phyloP scores from a whole-genome alignment of 2,113 vertebrate species.

The Rhinopomastus cyanomelas region DNA sequence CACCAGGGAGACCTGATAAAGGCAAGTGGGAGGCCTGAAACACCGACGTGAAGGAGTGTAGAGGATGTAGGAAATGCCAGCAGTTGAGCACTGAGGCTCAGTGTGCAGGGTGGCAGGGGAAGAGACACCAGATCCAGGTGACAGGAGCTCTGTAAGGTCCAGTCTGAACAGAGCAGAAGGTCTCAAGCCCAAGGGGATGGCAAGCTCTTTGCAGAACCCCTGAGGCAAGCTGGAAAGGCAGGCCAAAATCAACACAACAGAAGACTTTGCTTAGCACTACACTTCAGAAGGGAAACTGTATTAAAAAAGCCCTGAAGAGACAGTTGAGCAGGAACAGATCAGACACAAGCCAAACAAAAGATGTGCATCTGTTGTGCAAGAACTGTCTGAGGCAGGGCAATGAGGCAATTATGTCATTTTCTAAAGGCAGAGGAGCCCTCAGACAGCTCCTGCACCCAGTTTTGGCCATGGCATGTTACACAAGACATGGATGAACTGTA shows the following conservation, averaged over 20 bases:
- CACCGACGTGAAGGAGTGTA: neutral
- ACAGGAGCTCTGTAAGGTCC: neutral
- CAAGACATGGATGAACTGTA: neutral
- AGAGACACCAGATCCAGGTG: neutral
- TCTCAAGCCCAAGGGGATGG: neutral
- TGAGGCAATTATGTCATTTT: neutral
- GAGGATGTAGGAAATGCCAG: neutral
- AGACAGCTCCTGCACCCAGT: neutral
- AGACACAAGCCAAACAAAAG: slow-evolving; percentile 34
- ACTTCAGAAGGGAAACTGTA: neutral
- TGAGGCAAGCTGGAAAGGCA: neutral
- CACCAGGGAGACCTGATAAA: neutral
- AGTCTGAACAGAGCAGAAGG: neutral
- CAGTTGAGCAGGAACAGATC: neutral
- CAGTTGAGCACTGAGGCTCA: neutral
- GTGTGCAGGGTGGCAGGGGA: rapidly evolving
- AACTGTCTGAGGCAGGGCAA: slow-evolving; percentile 3
- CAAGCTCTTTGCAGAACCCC: neutral
- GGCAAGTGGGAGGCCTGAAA: neutral
- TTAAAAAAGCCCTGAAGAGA: neutral
- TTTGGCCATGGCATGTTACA: neutral
- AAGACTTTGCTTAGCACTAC: neutral
- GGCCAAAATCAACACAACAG: neutral
- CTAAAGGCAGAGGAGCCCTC: neutral
- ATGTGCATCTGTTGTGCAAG: neutral